phyloP scores from a whole-genome alignment of 2,797 vertebrate genomes.

The Chelon auratus region DNA sequence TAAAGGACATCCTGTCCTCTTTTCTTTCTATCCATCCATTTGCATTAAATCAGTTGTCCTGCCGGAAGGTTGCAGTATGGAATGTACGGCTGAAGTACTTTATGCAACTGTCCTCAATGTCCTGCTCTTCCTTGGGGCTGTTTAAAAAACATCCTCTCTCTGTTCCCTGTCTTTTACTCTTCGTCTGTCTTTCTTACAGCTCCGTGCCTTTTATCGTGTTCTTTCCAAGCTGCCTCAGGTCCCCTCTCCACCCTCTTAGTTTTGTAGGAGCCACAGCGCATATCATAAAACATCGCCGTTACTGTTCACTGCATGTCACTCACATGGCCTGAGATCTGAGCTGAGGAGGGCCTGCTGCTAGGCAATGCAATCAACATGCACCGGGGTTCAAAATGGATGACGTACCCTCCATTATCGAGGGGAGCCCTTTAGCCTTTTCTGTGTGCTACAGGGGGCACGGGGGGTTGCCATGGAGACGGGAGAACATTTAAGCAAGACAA shows the following conservation, averaged over 20 bases:
- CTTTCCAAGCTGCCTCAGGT: not conserved
- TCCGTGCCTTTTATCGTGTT: not conserved
- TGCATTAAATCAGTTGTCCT: not conserved
- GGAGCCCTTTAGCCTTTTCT: constrained; percentile 25
- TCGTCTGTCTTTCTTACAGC: not conserved
- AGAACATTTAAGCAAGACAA: constrained; percentile 40
- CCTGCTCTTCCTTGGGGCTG: not conserved
- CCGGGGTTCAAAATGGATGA: constrained; percentile 34
- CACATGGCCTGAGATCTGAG: constrained; percentile 1
- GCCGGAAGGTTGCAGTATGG: constrained; percentile 22
- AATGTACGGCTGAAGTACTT: constrained; percentile 21
- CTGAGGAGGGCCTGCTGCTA: constrained; percentile 3
- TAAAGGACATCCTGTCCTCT: constrained; percentile 12
- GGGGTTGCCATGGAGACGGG: constrained; percentile 34
- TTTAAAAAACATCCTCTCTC: constrained; percentile 1
- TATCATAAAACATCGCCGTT: not conserved
- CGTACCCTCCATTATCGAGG: constrained; percentile 28
- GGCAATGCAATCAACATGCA: constrained; percentile 17
- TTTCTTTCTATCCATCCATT: constrained; percentile 8
- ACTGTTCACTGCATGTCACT: too few species aligned
- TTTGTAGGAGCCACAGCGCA: not conserved
- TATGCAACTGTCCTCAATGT: constrained; percentile 33
- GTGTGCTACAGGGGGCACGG: constrained; percentile 6
- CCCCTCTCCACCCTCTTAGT: not conserved
- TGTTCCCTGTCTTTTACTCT: constrained; percentile 3